Base-by-base conservation (phyloP, 2,113 vertebrate genomes). In the Gallinago paraguaiae region DNA sequence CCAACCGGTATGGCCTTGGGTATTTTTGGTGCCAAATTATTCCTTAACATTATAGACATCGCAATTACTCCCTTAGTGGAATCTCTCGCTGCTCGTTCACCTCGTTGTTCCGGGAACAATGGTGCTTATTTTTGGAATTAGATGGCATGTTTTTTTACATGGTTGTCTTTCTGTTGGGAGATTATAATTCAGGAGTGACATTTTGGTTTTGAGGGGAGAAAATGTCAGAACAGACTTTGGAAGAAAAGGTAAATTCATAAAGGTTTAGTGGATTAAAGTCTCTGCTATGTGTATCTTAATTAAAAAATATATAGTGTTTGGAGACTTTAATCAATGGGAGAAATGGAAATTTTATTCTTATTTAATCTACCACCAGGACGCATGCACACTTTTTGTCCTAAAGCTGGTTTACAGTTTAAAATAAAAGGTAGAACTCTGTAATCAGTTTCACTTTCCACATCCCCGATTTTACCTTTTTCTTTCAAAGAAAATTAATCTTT, bases 41-140 rank as follows among this genome's bases (percentile, higher is more conserved):
- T 97, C 89, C 64, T 93, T 90, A 96, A 88, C 75, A 20, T 95
- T 95, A 79, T 64, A 96, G 95, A 86, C 46, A 24, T 69, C 61
- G 50, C 83, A 90, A 27, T 93, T 97, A 94, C 95, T 97, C 96
- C 92, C 97, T 97, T 93, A 95, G 95, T 97, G 96, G 97, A 98
- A 98, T 98, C 97, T 95, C 92, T 96, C 76, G 27, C 81, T 41
- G 68, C 94, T 97, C 87, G 72, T 95, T 92, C 86, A 76, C 86
- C 93, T 94, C 82, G 23, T 81, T 95, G 90, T 82, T 93, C 86
- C 37, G 41, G 46, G 72, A 87, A 92, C 78, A 88, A 53, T 31
- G 30, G 70, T 77, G 83, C 87, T 96, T 92, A 43, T 88, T 78
- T 96, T 88, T 92, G 84, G 90, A 96, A 93, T 94, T 95, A 94